phyloP scores from a whole-genome alignment of 2,113 vertebrate genomes.

The Pangasianodon hypophthalmus region DNA sequence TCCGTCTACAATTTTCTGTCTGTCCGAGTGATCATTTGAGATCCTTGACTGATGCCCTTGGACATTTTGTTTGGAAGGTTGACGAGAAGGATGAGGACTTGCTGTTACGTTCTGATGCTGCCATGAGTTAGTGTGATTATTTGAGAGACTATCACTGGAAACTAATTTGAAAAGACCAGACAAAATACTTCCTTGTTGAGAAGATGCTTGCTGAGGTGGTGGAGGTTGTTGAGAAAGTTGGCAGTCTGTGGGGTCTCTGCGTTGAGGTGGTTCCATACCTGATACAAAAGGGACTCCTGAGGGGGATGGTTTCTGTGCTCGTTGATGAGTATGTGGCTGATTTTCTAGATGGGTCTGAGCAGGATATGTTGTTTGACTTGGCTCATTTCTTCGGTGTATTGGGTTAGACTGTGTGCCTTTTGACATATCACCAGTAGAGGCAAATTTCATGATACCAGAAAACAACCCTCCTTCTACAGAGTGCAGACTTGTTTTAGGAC shows the following conservation, averaged over 20 bases:
- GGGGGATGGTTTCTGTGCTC: slow-evolving; percentile 42
- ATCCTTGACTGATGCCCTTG: slow-evolving; percentile 40
- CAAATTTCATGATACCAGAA: slow-evolving; percentile 70
- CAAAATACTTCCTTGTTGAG: slow-evolving; percentile 67
- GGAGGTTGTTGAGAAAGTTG: slow-evolving; percentile 47
- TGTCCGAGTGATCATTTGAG: slow-evolving; percentile 41
- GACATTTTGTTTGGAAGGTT: slow-evolving; percentile 43
- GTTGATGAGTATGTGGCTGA: slow-evolving; percentile 55
- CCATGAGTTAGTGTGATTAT: slow-evolving; percentile 50
- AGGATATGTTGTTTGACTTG: slow-evolving; percentile 46
- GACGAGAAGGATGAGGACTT: slow-evolving; percentile 37
- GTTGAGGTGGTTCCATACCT: slow-evolving; percentile 53
- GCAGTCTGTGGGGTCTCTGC: slow-evolving; percentile 31
- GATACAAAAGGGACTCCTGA: slow-evolving; percentile 55
- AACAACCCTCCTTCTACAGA: slow-evolving; percentile 69
- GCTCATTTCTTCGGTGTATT: slow-evolving; percentile 51
- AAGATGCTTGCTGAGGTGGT: slow-evolving; percentile 50
- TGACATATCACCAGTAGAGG: slow-evolving; percentile 61
- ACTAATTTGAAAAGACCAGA: slow-evolving; percentile 68
- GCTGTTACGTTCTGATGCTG: slow-evolving; percentile 48
- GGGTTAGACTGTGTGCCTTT: slow-evolving; percentile 55
- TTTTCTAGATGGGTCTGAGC: slow-evolving; percentile 34
- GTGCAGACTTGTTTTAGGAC: slow-evolving; percentile 34
- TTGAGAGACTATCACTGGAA: slow-evolving; percentile 61
- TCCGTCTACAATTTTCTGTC: slow-evolving; percentile 54